phyloP scores from a whole-genome alignment of 1,140 invertebrate species.

The Dreissena polymorpha region DNA sequence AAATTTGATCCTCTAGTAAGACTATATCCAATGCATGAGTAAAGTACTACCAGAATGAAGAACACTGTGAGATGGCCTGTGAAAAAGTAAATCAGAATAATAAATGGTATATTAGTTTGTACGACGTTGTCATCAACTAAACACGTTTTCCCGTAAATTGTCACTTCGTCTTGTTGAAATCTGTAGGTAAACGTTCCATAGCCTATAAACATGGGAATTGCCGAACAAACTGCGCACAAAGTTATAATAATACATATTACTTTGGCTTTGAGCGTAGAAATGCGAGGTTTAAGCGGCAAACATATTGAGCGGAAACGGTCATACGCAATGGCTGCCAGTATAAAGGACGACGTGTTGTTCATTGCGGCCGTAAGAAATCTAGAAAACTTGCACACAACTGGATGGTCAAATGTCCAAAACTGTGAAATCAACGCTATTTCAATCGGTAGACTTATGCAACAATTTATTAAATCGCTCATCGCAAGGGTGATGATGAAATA shows the following conservation, averaged over 20 bases:
- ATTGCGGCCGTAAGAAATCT: slow-evolving; percentile 36
- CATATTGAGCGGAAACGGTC: slow-evolving; percentile 49
- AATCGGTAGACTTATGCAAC: slow-evolving; percentile 18
- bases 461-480: slow-evolving; percentile 42
- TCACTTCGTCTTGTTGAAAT: background rate
- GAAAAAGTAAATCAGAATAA: slow-evolving; percentile 37
- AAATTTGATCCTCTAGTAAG: slow-evolving; percentile 24
- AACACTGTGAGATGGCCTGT: no score
- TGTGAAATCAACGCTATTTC: slow-evolving; percentile 29
- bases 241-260: slow-evolving; percentile 19
- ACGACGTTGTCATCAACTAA: slow-evolving; percentile 32
- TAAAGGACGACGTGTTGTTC: slow-evolving; percentile 13
- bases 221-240: slow-evolving; percentile 13
- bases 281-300: slow-evolving; percentile 32
- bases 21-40: slow-evolving; percentile 27
- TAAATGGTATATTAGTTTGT: slow-evolving; percentile 28
- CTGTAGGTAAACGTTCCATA: slow-evolving; percentile 33
- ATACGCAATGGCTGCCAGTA: slow-evolving; percentile 23
- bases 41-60: slow-evolving; percentile 41
- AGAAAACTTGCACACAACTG: slow-evolving; percentile 39
- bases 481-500: slow-evolving; percentile 45
- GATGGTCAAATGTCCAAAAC: slow-evolving; percentile 40
- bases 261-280: slow-evolving; percentile 15
- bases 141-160: slow-evolving; percentile 21
- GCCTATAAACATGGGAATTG: slow-evolving; percentile 38